Evolutionary conservation across 2,888 invertebrate genomes (phyloP), one percentile per base, ranked within the genome.

Genomic region (Gastrophysa polygoni): DNA sequence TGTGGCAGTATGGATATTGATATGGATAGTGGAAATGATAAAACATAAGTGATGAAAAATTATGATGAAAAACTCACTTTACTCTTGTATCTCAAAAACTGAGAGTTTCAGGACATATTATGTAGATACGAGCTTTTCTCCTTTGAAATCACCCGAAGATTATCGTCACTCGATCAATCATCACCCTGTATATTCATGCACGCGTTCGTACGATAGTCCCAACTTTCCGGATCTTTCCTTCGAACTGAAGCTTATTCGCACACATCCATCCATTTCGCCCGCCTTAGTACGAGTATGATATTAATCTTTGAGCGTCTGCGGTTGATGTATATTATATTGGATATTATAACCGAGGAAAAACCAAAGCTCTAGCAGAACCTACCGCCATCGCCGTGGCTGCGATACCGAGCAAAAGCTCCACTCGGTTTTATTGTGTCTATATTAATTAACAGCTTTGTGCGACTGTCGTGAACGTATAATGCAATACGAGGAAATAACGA

Each of bases 301-400:
- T 80, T 81, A 81, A 81, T 81, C 81, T 80, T 78, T 74, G 68
- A 74, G 77, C 75, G 78, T 78, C 81, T 81, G 81, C 76, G 77
- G 80, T 77, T 81, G 81, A 81, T 81, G 81, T 81, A 80, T 81
- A 81, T 81, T 81, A 81, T 81, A 81, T 81, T 80, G 80, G 80
- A 80, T 81, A 81, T 81, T 81, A 80, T 77, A 77, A 73, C 75
- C 68, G 71, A 69, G 72, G 72, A 77, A 77, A 78, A 78, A 74
- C 73, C 69, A 68, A 72, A 71, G 70, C 72, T 64, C 60, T n/a
- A n/a, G n/a, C n/a, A n/a, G n/a, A n/a, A n/a, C n/a, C n/a, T 63
- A 54, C 67, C 57, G 51, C 51, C 56, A 34, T 28, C 56, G 63
- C 59, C 54, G 54, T 61, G 14, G 68, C 67, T 68, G 72, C 73